Evolutionary conservation across 1,140 invertebrate genomes (phyloP).

Genomic region (Arctopsyche grandis): DNA sequence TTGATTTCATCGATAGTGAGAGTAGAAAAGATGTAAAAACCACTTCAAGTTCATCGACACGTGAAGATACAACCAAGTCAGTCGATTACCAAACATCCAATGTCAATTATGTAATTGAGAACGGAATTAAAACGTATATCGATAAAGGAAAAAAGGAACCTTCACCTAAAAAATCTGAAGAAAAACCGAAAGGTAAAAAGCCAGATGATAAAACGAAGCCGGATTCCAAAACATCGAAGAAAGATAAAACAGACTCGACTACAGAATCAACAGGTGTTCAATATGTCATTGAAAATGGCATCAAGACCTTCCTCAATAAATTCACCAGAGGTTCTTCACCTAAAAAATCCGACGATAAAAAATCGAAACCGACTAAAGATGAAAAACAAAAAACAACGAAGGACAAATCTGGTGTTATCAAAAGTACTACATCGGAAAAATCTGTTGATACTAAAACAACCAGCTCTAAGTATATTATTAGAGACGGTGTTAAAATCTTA

Average conservation of each 20-base stretch:
- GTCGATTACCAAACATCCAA: neutral
- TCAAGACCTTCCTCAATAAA: slow-evolving; percentile 34
- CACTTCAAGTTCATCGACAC: neutral
- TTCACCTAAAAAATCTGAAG: neutral
- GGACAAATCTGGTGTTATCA: neutral
- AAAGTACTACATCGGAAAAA: neutral
- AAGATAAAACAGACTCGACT: neutral
- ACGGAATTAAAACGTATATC: slow-evolving; percentile 50
- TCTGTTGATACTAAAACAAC: slow-evolving; percentile 14
- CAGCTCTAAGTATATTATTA: slow-evolving; percentile 53
- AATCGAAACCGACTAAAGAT: neutral
- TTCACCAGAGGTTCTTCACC: slow-evolving; percentile 3
- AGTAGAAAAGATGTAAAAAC: slow-evolving; percentile 38
- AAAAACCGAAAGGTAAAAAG: slow-evolving; percentile 21
- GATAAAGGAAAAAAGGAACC: slow-evolving; percentile 2
- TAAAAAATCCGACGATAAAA: slow-evolving; percentile 22
- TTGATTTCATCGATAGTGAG: slow-evolving; percentile 57
- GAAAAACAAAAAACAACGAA: neutral
- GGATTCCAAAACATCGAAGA: neutral
- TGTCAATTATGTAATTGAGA: slow-evolving; percentile 44
- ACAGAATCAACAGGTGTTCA: slow-evolving; percentile 18
- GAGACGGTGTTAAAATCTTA: slow-evolving; percentile 47
- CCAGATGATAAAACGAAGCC: neutral
- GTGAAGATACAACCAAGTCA: slow-evolving; percentile 8
- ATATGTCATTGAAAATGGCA: slow-evolving; percentile 52